Percentiles rank a stretch among this genome's conserved stretches.
phyloP scores from a whole-genome alignment of 2,888 invertebrate species.

The Gymnocheta viridis region DNA sequence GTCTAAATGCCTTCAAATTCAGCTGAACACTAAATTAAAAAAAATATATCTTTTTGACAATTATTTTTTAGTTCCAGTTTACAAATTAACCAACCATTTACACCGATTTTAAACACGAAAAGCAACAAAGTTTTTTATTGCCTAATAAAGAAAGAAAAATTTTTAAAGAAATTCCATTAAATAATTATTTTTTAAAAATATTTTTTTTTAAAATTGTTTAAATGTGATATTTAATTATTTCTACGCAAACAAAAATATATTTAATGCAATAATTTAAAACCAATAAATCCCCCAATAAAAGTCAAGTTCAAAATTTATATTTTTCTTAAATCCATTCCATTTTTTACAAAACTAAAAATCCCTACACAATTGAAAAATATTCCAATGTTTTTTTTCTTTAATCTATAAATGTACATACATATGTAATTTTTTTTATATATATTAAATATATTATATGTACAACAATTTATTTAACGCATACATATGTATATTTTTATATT shows the following conservation, averaged over 20 bases:
- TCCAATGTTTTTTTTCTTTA: constrained; percentile 34
- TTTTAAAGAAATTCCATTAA: constrained; percentile 41
- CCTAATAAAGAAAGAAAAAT: constrained; percentile 21
- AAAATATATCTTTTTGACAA: neutral
- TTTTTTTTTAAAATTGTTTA: constrained; percentile 49
- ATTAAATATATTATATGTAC: neutral
- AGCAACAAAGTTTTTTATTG: constrained; percentile 9
- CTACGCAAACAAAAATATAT: constrained; percentile 23
- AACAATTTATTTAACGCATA: constrained; percentile 30
- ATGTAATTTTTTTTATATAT: constrained; percentile 11
- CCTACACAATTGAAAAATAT: constrained; percentile 12
- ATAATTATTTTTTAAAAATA: constrained; percentile 44
- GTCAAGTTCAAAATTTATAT: constrained; percentile 52
- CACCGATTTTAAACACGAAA: constrained; percentile 54
- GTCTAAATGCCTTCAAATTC: too few relatives aligned
- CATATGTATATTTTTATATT: neutral
- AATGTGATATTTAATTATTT: constrained; percentile 67
- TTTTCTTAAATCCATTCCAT: constrained; percentile 45
- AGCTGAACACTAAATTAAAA: neutral
- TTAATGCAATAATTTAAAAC: neutral
- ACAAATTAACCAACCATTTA: constrained; percentile 45
- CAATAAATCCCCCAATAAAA: constrained; percentile 30
- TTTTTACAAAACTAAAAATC: constrained; percentile 14
- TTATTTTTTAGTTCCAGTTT: constrained; percentile 24
- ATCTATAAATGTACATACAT: neutral